These are phyloP conservation scores for Octodon degus DNA, from an alignment of 2,113 vertebrate genomes.

Conservation along the genomic window DNA sequence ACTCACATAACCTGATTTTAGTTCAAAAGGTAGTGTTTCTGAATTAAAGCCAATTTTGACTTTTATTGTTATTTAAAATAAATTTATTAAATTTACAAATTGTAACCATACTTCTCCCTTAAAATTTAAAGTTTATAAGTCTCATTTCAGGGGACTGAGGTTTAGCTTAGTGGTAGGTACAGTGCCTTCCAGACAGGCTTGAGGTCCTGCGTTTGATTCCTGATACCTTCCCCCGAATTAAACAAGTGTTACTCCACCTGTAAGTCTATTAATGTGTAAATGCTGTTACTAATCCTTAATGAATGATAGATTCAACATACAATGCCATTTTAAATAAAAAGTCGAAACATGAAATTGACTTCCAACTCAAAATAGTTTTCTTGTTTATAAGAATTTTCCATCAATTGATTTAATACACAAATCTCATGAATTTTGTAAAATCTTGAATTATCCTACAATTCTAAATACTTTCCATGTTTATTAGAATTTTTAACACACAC, in stretches of 20 bases:
- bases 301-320: background rate
- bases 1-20: background rate
- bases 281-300: background rate
- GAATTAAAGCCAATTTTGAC: background rate
- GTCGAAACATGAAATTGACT: background rate
- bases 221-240: too few relatives aligned
- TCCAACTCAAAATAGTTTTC: slow-evolving; percentile 17
- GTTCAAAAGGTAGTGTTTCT: background rate
- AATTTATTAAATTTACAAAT: slow-evolving; percentile 1
- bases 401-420: background rate
- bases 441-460: slow-evolving; percentile 10
- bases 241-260: background rate
- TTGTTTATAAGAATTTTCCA: slow-evolving; percentile 1
- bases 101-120: background rate
- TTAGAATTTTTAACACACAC: background rate
- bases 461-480: background rate
- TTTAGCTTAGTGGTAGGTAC: too few relatives aligned
- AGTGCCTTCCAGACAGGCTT: too few relatives aligned
- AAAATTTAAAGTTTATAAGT: background rate
- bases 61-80: background rate
- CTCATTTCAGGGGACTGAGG: background rate
- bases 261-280: background rate
- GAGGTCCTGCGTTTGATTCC: too few relatives aligned
- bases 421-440: background rate
- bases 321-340: slow-evolving; percentile 19